A percentile compares a stretch with the other conserved stretches of the same genome.
These are phyloP conservation scores for Cladopsammia gracilis DNA, from an alignment of 64 coral and sea anemone species.

Conservation along the genomic window DNA sequence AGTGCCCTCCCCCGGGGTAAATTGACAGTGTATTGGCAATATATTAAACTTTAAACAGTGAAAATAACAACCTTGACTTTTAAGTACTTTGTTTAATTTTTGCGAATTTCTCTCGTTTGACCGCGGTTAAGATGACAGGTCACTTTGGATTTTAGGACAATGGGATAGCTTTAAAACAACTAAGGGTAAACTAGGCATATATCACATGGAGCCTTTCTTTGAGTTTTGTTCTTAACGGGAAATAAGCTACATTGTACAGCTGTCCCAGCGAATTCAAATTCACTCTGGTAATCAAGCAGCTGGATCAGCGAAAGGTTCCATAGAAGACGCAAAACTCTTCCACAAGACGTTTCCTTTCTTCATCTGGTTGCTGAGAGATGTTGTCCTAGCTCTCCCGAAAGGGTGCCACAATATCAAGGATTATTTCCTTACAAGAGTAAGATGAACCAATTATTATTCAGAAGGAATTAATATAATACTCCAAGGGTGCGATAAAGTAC, in stretches of 20 bases:
- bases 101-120: too few species aligned
- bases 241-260: slow-evolving; percentile 59
- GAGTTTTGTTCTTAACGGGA: not conserved
- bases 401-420: slow-evolving; percentile 59
- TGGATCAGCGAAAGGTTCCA: not conserved
- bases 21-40: too few species aligned
- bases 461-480: not conserved
- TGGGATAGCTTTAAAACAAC: too few species aligned
- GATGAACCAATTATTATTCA: not conserved
- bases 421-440: slow-evolving; percentile 71
- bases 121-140: too few species aligned
- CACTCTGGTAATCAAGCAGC: slow-evolving; percentile 5
- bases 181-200: too few species aligned
- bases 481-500: too few species aligned
- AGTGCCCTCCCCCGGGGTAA: too few species aligned
- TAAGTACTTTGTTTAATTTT: too few species aligned
- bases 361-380: slow-evolving; percentile 75
- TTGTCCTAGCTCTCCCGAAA: slow-evolving; percentile 51
- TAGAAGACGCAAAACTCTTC: slow-evolving; percentile 25
- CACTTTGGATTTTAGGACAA: too few species aligned
- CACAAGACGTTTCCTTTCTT: slow-evolving; percentile 74
- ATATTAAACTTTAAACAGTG: too few species aligned
- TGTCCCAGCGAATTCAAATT: slow-evolving; percentile 71
- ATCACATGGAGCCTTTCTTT: not conserved
- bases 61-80: too few species aligned